Base-by-base conservation (phyloP, 2,797 vertebrate genomes). In the Anguilla anguilla region DNA sequence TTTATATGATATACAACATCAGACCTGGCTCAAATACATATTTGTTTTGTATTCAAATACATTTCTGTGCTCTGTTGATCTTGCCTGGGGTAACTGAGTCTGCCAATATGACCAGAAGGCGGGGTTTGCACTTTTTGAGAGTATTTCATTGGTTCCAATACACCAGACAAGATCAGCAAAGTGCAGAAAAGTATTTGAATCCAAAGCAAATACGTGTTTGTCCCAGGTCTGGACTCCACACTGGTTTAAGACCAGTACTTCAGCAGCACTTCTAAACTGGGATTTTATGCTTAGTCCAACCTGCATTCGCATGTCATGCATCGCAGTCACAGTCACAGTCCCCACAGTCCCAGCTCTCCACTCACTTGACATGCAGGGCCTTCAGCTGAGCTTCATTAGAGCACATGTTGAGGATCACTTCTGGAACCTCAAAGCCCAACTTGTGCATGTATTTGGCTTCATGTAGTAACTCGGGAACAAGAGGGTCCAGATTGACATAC, bases 401-500 rank as follows among this genome's bases (percentile, higher is more conserved):
- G 77, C 89, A 93, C 90, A 97, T 94, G 85, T 89, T 92, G 25
- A 93, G 59, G 57, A 96, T 85, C 84, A 91, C 91, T 87, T 94
- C 94, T 15, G 97, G 97, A 59, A 97, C 89, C 2, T 89, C 90
- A 88, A 95, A 92, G 25, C 94, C 93, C 91, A 97, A 94, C 91
- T 93, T 96, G 87, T 91, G 92, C 93, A 97, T 92, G 93, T 96
- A 96, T 55, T 94, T 96, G 85, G 94, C 93, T 90, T 97, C 97
- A 92, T 95, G 93, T 83, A 97, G 90, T 11, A 97, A 94, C 93
- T 97, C 96, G 88, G 96, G 90, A 10, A 97, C 93, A 64, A 94
- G 25, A 0, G 95, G 95, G 85, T 97, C 96, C 89, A 97, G 90
- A 90, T 97, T 97, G 87, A 97, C 96, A 6, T 85, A 91, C n/a